Evolutionary conservation across 2,797 vertebrate species (phyloP).

Genomic region (Falco concolor): DNA sequence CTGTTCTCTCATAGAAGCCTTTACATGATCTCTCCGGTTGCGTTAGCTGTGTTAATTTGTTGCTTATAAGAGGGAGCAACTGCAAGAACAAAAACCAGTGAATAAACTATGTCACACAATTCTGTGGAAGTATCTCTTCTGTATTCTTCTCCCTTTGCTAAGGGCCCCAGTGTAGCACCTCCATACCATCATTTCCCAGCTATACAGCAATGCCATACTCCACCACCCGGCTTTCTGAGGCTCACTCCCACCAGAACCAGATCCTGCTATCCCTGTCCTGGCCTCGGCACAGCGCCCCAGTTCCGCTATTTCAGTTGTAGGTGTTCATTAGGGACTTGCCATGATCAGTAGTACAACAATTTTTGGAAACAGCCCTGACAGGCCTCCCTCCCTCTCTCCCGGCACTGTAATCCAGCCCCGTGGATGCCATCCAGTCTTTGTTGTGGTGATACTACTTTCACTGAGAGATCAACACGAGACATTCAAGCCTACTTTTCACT

Average conservation of each 20-base stretch:
- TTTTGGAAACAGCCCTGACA: neutral
- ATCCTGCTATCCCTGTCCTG: neutral
- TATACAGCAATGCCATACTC: neutral
- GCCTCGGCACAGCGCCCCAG: neutral
- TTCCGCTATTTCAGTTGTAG: neutral
- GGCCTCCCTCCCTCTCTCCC: neutral
- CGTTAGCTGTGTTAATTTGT: neutral
- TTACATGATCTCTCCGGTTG: neutral
- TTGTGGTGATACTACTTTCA: neutral
- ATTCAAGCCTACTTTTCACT: neutral
- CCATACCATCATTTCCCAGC: neutral
- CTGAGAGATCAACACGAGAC: neutral
- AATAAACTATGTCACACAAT: neutral
- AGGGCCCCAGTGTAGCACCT: fast-evolving
- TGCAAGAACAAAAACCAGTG: neutral
- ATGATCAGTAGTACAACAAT: neutral
- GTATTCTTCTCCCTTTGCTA: neutral
- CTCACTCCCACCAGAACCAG: neutral
- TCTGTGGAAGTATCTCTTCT: neutral
- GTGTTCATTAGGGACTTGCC: neutral
- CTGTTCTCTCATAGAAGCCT: neutral
- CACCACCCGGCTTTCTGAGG: neutral
- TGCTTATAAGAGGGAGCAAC: neutral
- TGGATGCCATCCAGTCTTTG: neutral
- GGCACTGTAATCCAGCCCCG: neutral